A percentile compares a stretch with the other conserved stretches of the same genome.
Conservation (phyloP, 2,888 invertebrate genomes). For the Meghimatium bilineatum region DNA sequence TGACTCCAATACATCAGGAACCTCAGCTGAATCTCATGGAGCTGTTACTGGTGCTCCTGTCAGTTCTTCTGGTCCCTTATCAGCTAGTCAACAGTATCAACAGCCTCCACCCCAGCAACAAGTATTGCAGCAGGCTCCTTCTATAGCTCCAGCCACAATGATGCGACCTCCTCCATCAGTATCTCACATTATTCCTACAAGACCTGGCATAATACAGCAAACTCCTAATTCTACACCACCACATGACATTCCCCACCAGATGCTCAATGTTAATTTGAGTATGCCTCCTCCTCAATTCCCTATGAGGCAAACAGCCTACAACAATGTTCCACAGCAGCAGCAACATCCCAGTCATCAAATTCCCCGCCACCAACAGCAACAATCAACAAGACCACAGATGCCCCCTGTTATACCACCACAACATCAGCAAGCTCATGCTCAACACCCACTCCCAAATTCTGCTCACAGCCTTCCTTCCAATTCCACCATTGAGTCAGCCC, state of each 20-base stretch:
- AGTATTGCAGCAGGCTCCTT: slow-evolving; percentile 17
- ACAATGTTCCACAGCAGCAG: background rate
- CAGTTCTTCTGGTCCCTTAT: background rate
- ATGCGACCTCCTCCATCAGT: slow-evolving; percentile 24
- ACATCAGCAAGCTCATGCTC: background rate
- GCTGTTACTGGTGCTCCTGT: background rate
- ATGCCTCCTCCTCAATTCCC: slow-evolving; percentile 38
- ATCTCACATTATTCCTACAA: slow-evolving; percentile 14
- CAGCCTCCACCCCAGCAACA: slow-evolving; percentile 19
- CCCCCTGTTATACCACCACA: slow-evolving; percentile 17
- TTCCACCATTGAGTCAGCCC: background rate
- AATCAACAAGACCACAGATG: background rate
- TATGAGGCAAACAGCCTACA: background rate
- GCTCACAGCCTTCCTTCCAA: background rate
- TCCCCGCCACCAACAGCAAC: slow-evolving; percentile 27
- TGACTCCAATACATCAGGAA: slow-evolving; percentile 30
- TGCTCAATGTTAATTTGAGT: slow-evolving; percentile 28
- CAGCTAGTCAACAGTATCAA: slow-evolving; percentile 34
- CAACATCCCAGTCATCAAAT: slow-evolving; percentile 10
- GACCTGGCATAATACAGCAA: slow-evolving; percentile 29
- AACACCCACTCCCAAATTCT: background rate
- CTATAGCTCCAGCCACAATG: slow-evolving; percentile 11
- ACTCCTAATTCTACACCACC: slow-evolving; percentile 20
- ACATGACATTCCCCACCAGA: slow-evolving; percentile 13
- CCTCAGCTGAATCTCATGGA: slow-evolving; percentile 8